Percentiles rank a stretch among this genome's conserved stretches.
phyloP scores from a whole-genome alignment of 1,140 invertebrate species.

The Cardiocondyla obscurior region DNA sequence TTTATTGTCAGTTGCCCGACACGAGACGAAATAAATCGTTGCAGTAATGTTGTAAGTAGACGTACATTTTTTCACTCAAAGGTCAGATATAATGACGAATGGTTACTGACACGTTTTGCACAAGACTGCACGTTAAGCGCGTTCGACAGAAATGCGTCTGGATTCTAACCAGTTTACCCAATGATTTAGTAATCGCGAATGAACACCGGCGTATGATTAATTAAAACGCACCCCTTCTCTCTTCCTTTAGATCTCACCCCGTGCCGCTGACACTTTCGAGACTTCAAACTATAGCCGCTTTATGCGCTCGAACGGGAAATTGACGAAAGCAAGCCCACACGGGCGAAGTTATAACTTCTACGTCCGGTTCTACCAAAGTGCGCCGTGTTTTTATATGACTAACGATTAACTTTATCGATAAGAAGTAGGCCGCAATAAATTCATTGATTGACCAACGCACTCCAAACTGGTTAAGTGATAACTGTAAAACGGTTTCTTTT shows the following conservation, averaged over 20 bases:
- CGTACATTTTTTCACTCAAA: neutral
- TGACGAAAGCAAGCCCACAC: neutral
- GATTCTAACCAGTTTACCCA: conserved; percentile 2
- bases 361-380: neutral
- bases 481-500: neutral
- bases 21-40: neutral
- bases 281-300: neutral
- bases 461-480: conserved; percentile 10
- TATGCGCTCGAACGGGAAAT: neutral
- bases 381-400: neutral
- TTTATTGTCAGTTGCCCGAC: too few relatives aligned
- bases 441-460: neutral
- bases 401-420: neutral
- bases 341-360: neutral
- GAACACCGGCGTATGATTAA: neutral
- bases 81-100: neutral
- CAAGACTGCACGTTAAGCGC: neutral
- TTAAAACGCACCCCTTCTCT: neutral
- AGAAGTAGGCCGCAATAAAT: neutral
- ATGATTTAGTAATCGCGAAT: conserved; percentile 23
- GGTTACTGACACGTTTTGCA: neutral
- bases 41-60: neutral
- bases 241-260: neutral
- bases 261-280: neutral
- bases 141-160: neutral